Conservation (phyloP, 1,140 invertebrate genomes). For the Theocolax elegans region DNA sequence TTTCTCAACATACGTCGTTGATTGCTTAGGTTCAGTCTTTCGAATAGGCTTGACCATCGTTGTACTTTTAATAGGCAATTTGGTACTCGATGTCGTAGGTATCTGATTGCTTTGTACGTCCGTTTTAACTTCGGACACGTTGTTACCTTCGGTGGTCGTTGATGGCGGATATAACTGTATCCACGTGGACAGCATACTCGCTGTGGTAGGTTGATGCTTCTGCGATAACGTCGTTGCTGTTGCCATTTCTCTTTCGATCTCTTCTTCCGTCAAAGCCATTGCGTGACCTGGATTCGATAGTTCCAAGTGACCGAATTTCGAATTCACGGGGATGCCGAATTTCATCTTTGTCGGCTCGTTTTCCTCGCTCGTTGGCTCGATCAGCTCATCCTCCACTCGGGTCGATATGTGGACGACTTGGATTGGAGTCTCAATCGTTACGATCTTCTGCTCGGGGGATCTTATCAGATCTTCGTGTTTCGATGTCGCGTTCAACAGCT, state of each 20-base stretch:
- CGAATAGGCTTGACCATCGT: conserved; percentile 48
- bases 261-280: conserved; percentile 65
- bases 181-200: conserved; percentile 80
- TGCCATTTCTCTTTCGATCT: conserved; percentile 58
- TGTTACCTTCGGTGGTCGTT: conserved; percentile 56
- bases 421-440: conserved; percentile 32
- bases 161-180: conserved; percentile 74
- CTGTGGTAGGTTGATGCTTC: conserved; percentile 70
- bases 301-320: conserved; percentile 64
- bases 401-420: conserved; percentile 28
- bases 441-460: conserved; percentile 39
- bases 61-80: conserved; percentile 35
- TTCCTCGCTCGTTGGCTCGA: neutral
- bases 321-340: conserved; percentile 61
- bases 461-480: conserved; percentile 40
- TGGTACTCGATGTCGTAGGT: conserved; percentile 2
- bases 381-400: neutral
- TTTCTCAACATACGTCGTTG: conserved; percentile 40
- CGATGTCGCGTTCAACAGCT: conserved; percentile 58
- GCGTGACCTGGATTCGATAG: conserved; percentile 63
- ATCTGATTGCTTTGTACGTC: neutral
- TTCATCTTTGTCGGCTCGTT: conserved; percentile 36
- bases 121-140: conserved; percentile 41
- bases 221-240: conserved; percentile 51
- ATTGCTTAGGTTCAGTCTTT: conserved; percentile 37